A percentile compares a stretch with the other conserved stretches of the same genome.
Evolutionary conservation across 2,888 invertebrate genomes (phyloP).

Genomic region (Parnassius smintheus): DNA sequence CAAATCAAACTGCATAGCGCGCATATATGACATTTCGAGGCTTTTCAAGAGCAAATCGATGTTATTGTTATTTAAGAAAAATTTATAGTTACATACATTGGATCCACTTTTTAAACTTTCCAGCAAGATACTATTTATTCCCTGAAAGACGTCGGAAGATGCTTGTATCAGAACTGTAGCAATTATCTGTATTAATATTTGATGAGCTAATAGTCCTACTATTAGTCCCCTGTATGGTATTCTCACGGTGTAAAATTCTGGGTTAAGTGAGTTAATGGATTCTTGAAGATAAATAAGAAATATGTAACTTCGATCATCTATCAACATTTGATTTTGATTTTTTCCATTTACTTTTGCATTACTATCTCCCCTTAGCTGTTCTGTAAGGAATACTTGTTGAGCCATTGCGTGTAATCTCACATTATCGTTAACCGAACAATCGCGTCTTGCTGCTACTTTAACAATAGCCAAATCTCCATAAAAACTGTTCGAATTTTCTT

Average conservation of each 20-base stretch:
- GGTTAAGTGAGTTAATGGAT: conserved; percentile 85
- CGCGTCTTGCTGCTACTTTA: conserved; percentile 95
- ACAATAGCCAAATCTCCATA: conserved; percentile 96
- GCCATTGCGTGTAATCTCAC: conserved; percentile 92
- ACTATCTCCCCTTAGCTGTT: conserved; percentile 64
- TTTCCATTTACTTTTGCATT: conserved; percentile 55
- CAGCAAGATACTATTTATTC: conserved; percentile 82
- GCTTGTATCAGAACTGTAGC: conserved; percentile 92
- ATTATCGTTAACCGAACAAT: conserved; percentile 91
- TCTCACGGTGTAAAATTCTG: conserved; percentile 89
- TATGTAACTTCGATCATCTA: conserved; percentile 93
- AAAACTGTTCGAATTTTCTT: conserved; percentile 95
- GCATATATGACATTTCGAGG: conserved; percentile 89
- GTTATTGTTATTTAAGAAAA: conserved; percentile 81
- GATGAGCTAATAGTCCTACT: conserved; percentile 94
- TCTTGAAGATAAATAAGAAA: conserved; percentile 92
- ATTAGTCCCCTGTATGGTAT: conserved; percentile 94
- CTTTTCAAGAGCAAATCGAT: conserved; percentile 87
- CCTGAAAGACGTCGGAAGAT: conserved; percentile 82
- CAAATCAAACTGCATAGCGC: conserved; percentile 93
- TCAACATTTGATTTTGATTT: conserved; percentile 72
- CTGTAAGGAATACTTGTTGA: conserved; percentile 91
- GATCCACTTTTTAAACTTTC: conserved; percentile 73
- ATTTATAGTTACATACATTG: conserved; percentile 68
- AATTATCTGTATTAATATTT: conserved; percentile 94